These are phyloP conservation scores for Beaufortia kweichowensis DNA, from an alignment of 2,113 vertebrate genomes.

Conservation along the genomic window DNA sequence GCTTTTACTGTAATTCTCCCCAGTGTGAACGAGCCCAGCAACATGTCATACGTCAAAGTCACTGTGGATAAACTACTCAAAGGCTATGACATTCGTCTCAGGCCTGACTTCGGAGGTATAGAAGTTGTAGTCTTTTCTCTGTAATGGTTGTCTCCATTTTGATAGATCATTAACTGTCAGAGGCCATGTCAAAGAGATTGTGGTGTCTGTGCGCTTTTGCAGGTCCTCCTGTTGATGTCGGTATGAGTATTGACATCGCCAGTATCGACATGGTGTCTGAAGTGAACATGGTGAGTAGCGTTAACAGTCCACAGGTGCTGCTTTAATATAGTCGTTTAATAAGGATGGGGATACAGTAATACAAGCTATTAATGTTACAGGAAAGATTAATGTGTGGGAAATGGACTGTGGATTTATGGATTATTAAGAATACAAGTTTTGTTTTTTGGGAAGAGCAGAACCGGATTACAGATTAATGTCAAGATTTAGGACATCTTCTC, in stretches of 20 bases:
- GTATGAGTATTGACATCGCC: conserved; percentile 91
- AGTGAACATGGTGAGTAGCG: conserved; percentile 93
- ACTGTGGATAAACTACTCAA: conserved; percentile 86
- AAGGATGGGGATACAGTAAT: background rate
- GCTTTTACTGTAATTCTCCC: conserved; percentile 57
- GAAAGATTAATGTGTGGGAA: background rate
- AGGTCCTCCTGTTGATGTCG: conserved; percentile 92
- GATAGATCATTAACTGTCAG: conserved; percentile 10
- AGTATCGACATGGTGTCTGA: conserved; percentile 95
- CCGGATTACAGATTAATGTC: too few relatives aligned
- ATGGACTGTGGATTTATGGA: background rate
- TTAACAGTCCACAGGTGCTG: background rate
- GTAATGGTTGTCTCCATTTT: conserved; percentile 29
- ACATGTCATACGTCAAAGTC: conserved; percentile 89
- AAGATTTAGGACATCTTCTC: too few relatives aligned
- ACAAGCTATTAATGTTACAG: conserved; percentile 3
- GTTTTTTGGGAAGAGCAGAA: background rate
- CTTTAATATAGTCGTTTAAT: conserved; percentile 11
- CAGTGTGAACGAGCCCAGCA: conserved; percentile 82
- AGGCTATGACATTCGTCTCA: conserved; percentile 86
- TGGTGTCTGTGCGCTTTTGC: conserved; percentile 46
- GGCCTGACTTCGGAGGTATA: conserved; percentile 89
- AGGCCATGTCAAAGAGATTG: conserved; percentile 21
- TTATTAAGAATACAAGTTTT: background rate
- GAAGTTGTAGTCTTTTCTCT: conserved; percentile 14